Evolutionary conservation across 53 echinoderm and acorn worm species (phyloP), one percentile per base, ranked within the genome.

Genomic region (Echinometra lucunter): DNA sequence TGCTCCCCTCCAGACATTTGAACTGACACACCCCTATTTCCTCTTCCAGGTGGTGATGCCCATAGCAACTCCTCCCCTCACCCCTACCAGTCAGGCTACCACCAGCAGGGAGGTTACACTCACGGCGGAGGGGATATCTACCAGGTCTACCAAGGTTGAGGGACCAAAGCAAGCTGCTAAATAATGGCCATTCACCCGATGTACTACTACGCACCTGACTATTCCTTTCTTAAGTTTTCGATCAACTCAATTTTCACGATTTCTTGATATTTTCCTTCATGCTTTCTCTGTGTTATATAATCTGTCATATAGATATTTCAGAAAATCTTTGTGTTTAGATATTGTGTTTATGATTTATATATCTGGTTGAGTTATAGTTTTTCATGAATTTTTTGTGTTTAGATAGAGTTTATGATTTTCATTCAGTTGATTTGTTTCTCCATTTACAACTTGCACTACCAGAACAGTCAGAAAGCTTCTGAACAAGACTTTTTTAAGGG

Each of bases 1-100:
- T 85, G 45, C 49, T 47, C 15, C 85, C 85, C 85, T 85, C 85
- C 92, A 21, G 32, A 34, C 55, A 7, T 78, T 17, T 37, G 45
- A 57, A 92, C 78, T 92, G 56, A 44, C 40, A 82, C 94, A 44
- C 93, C 94, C 94, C 94, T 45, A 25, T 58, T 82, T 83, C 35
- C 4, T 83, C 83, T 57, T 74, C 13, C 94, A 94, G 94, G 94
- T 94, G 94, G 94, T 94, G 94, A 94, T 94, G 94, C 83, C 94
- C 94, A 94, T 45, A 67, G 23, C 66, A 66, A 25, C 94, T 70
- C 92, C 44, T 83, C 94, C 82, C 37, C 75, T 47, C 57, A 83
- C 85, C 94, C 94, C 94, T 94, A 94, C 94, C 94, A 94, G 44
- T 85, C 94, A 58, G 85, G 94, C 94, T 94, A 94, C 66, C 94